A percentile compares a stretch with the other conserved stretches of the same genome.
phyloP scores from a whole-genome alignment of 2,888 invertebrate genomes.

The Eristalis pertinax region DNA sequence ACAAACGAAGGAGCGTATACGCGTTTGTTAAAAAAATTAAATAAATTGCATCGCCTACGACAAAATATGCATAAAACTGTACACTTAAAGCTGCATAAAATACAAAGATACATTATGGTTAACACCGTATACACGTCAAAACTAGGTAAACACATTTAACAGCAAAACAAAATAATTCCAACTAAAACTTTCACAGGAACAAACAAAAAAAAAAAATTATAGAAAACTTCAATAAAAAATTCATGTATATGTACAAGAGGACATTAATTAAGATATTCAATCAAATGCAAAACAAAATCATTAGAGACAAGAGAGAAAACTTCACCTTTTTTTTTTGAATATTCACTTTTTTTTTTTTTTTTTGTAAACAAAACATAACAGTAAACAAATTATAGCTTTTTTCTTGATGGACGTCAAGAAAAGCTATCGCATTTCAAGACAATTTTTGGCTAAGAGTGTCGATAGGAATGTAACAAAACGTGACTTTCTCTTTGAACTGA shows the following conservation, averaged over 20 bases:
- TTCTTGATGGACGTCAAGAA: conserved; percentile 34
- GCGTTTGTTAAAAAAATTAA: too few relatives aligned
- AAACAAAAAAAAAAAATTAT: conserved; percentile 59
- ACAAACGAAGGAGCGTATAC: too few relatives aligned
- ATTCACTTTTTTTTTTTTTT: conserved; percentile 51
- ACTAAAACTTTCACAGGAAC: conserved; percentile 32
- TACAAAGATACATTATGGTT: conserved; percentile 24
- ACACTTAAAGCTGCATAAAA: conserved; percentile 62
- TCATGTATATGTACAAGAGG: conserved; percentile 66
- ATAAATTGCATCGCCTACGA: conserved; percentile 36
- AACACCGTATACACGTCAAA: conserved; percentile 28
- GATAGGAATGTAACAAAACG: not conserved
- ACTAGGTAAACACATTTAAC: conserved; percentile 57
- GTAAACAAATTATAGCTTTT: conserved; percentile 71
- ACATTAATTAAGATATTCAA: conserved; percentile 60
- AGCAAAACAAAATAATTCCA: conserved; percentile 53
- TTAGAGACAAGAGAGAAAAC: conserved; percentile 79
- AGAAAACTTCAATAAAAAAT: conserved; percentile 56
- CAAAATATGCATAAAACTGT: conserved; percentile 18
- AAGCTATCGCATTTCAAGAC: conserved; percentile 50
- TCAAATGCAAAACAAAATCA: conserved; percentile 65
- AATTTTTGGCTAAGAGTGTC: conserved; percentile 40
- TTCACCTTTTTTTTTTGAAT: conserved; percentile 78
- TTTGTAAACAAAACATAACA: conserved; percentile 60
- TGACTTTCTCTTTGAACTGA: conserved; percentile 32